These are phyloP conservation scores for Thymelicus lineola DNA, from an alignment of 2,888 invertebrate genomes.

Conservation along the genomic window DNA sequence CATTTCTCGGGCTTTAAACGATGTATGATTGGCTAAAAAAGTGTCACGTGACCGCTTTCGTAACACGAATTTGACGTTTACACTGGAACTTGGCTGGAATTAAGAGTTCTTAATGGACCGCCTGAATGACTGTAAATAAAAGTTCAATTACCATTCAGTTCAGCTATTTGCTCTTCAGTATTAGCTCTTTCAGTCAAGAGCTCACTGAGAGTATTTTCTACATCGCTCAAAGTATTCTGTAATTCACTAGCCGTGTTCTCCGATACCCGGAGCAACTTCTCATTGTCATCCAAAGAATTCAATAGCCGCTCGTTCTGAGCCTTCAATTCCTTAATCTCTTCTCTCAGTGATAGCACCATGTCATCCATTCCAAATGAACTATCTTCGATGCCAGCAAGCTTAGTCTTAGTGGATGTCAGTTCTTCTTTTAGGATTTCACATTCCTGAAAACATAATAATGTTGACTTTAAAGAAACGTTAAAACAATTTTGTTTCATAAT, in stretches of 20 bases:
- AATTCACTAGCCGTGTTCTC: constrained; percentile 93
- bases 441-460: constrained; percentile 76
- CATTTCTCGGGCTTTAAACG: no score
- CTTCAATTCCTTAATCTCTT: constrained; percentile 85
- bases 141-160: constrained; percentile 68
- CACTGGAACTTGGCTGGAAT: no score
- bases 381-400: constrained; percentile 88
- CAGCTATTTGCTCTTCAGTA: constrained; percentile 80
- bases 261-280: constrained; percentile 85
- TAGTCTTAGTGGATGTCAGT: constrained; percentile 83
- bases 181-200: constrained; percentile 74
- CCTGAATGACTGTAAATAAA: not conserved
- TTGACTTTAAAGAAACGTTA: not conserved
- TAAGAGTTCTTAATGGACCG: no score
- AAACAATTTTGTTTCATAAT: not conserved
- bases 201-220: constrained; percentile 90
- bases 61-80: no score
- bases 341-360: constrained; percentile 88
- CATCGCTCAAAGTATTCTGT: constrained; percentile 89
- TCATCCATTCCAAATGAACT: constrained; percentile 90
- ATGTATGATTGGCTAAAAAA: no score
- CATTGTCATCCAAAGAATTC: constrained; percentile 87
- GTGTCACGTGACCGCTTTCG: no score
- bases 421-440: constrained; percentile 88
- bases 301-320: constrained; percentile 87